Evolutionary conservation across 2,113 vertebrate species (phyloP), one percentile per base, ranked within the genome.

Genomic region (Crotalus helleri): DNA sequence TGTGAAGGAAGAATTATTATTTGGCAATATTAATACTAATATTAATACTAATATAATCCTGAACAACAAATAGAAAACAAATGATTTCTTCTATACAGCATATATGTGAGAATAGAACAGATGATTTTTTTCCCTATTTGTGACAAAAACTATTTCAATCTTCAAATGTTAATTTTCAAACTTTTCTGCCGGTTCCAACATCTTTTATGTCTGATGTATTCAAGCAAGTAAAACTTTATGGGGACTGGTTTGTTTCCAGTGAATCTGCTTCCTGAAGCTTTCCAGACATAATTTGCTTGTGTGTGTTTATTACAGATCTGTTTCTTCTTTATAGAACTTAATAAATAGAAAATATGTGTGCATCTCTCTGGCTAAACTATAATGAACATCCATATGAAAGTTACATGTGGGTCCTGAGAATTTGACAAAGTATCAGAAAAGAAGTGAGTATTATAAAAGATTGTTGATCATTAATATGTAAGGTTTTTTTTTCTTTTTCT

Each of bases 271-370:
- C 54, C 33, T 51, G 6, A 58, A 92, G 21, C 19, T 53, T 93
- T 93, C 92, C 64, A 85, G 39, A 89, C 53, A 44, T 91, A 23
- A 2, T 89, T 91, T 90, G 1, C 61, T 81, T 89, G 29, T 95
- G 15, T 89, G 87, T 91, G 7, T 91, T 87, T 91, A 33, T 7
- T 55, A 81, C 74, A 61, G 24, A 29, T 90, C 24, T 92, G n/a
- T 92, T 90, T 93, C 81, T 85, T 86, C 87, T 92, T 55, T 33
- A 59, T 61, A 86, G 69, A 89, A 89, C 33, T 90, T 93, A 57
- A 64, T 87, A 93, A 91, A 81, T 85, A 92, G 92, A 92, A 64
- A 85, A 94, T 92, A 11, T 55, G 29, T 58, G 23, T 58, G n/a
- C n/a, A 85, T 90, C 81, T 3, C 85, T 59, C 54, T 74, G 69